Conservation (phyloP, 2,113 vertebrate genomes). For the Ageneiosus marmoratus region DNA sequence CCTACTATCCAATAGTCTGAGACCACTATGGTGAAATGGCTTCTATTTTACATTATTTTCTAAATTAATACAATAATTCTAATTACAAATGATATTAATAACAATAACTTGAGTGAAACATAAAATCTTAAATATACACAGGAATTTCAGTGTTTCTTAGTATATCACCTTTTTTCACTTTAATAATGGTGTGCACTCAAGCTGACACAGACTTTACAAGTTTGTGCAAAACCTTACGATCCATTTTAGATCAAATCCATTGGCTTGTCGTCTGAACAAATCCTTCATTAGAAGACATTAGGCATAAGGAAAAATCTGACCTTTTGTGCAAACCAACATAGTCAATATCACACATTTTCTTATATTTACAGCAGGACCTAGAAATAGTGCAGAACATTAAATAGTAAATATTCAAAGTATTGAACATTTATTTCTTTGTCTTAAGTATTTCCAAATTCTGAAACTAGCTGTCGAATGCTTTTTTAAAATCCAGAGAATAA, state of each 20-base stretch:
- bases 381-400: neutral
- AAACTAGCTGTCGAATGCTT: neutral
- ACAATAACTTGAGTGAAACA: neutral
- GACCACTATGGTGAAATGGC: neutral
- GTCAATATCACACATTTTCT: neutral
- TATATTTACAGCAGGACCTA: neutral
- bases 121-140: neutral
- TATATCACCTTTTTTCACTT: neutral
- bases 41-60: neutral
- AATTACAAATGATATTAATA: neutral
- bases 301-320: neutral
- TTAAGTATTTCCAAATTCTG: neutral
- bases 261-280: neutral
- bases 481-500: neutral
- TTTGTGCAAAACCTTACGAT: neutral
- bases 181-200: neutral
- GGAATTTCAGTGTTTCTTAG: neutral
- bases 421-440: neutral
- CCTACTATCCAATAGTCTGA: neutral
- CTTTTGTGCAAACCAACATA: neutral
- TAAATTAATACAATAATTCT: neutral
- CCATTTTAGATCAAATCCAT: neutral
- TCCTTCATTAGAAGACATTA: neutral
- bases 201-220: neutral
- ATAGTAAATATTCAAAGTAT: neutral